Base-by-base conservation (phyloP, 2,888 invertebrate species). In the Petrophora chlorosata region DNA sequence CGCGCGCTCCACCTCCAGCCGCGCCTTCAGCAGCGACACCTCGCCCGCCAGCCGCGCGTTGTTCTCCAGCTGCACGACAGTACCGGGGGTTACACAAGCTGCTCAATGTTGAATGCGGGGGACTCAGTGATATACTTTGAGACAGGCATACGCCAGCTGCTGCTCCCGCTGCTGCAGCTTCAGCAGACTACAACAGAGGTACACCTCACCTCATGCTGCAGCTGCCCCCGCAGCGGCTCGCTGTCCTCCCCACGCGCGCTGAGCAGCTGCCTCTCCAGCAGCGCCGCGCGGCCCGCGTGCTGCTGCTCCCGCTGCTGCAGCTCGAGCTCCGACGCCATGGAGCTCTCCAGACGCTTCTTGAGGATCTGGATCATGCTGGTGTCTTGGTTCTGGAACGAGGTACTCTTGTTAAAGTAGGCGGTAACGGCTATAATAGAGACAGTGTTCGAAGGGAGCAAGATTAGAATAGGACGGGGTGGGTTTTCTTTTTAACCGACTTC, bases 351-450 rank as follows among this genome's bases (percentile, higher is more conserved):
- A 0, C 93, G 91, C 49, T 92, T 90, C 58, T 93, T 91, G 62
- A 94, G 85, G 43, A 93, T 92, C 65, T 93, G 91, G 55, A 94
- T 93, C 73, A 94, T 92, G 61, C 92, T 90, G 0, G 93, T 92
- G 74, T 94, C 94, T 73, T 94, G 93, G 15, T 92, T 90, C 82
- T 94, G 91, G 0, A n/a, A 17, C 17, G 19, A 7, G 8, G 0
- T 22, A 22, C 7, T 22, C 5, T 22, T 7, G 8, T n/a, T n/a
- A n/a, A n/a, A n/a, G n/a, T n/a, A n/a, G n/a, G n/a, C n/a, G n/a
- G n/a, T n/a, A n/a, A n/a, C n/a, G n/a, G n/a, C n/a, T n/a, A n/a
- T n/a, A n/a, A n/a, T n/a, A n/a, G n/a, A n/a, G n/a, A n/a, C n/a
- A n/a, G n/a, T n/a, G n/a, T n/a, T n/a, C n/a, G n/a, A n/a, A n/a